phyloP scores from a whole-genome alignment of 2,797 vertebrate genomes.

The Chelon labrosus region DNA sequence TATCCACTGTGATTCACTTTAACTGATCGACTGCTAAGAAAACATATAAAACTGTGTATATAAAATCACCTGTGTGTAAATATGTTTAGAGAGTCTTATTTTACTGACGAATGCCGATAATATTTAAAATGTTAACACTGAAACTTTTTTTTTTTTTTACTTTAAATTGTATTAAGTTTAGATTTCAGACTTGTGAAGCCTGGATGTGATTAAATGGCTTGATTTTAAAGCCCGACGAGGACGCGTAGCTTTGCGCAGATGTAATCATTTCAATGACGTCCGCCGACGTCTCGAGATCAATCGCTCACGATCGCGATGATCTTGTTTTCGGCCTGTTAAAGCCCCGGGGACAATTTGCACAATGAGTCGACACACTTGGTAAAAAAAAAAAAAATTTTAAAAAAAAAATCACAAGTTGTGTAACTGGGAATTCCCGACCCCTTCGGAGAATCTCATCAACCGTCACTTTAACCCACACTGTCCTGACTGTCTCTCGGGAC shows the following conservation, averaged over 20 bases:
- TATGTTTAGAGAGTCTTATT: slow-evolving; percentile 26
- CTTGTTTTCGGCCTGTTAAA: slow-evolving; percentile 15
- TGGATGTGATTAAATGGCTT: slow-evolving; percentile 23
- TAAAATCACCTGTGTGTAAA: slow-evolving; percentile 13
- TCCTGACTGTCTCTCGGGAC: not conserved
- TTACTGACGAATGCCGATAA: slow-evolving; percentile 10
- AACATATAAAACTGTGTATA: not conserved
- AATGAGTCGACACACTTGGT: slow-evolving; percentile 7
- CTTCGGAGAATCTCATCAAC: no score
- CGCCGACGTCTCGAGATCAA: not conserved
- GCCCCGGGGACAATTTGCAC: not conserved
- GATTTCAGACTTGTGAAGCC: slow-evolving; percentile 5
- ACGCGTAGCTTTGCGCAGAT: not conserved
- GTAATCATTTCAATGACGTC: slow-evolving; percentile 47
- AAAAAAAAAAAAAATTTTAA: no score
- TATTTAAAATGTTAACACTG: slow-evolving; percentile 23
- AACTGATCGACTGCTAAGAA: slow-evolving; percentile 20
- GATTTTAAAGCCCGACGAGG: not conserved
- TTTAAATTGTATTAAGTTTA: slow-evolving; percentile 12
- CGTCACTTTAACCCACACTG: not conserved
- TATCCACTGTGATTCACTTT: slow-evolving; percentile 41
- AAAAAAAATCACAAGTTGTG: slow-evolving; percentile 23
- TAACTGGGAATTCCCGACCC: not conserved
- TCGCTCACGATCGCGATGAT: not conserved
- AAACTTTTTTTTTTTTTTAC: not conserved